Evolutionary conservation across 2,888 invertebrate genomes (phyloP), one percentile per base, ranked within the genome.

Genomic region (Brachyptera risi): DNA sequence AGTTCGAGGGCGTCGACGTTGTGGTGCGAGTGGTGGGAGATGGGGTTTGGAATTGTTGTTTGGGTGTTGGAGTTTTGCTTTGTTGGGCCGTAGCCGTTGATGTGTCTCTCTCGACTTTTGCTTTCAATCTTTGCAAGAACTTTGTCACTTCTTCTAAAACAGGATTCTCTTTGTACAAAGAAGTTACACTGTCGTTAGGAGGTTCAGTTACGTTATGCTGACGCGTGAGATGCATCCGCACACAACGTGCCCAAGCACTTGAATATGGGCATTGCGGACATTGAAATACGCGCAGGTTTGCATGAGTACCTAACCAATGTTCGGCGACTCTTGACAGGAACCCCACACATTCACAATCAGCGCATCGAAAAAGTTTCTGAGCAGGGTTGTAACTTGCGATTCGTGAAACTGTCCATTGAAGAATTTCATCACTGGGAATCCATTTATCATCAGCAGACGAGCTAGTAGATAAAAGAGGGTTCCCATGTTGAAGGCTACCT

Each of bases 331-430:
- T 78, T 58, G 86, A 83, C 64, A 88, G 78, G 74, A 87, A 87
- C 21, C 88, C 88, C 15, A 87, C 86, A 75, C 86, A 86, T 72
- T 87, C 86, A 75, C 88, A 88, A 71, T 88, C 87, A 51, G 84
- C 80, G 75, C 88, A 88, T 70, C 86, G 82, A 76, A 88, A 88
- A 58, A 88, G 78, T 63, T 88, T 85, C 74, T 88, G 87, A 61
- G 84, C 82, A 1, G 87, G 85, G 76, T 88, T 88, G 76, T 88
- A 91, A 67, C 87, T 85, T 59, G 90, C 90, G 64, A 91, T 83
- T 75, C 88, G 88, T 40, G 90, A 90, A 71, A 86, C 85, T 63
- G 88, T 87, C 86, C 88, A 88, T 44, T 83, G 82, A 62, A 88
- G 78, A 64, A 80, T 80, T 72, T 88, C 87, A 67, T 87, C 87